These are phyloP conservation scores for Drosophila pseudoobscura DNA, from an alignment of 1,140 invertebrate genomes.

Conservation along the genomic window DNA sequence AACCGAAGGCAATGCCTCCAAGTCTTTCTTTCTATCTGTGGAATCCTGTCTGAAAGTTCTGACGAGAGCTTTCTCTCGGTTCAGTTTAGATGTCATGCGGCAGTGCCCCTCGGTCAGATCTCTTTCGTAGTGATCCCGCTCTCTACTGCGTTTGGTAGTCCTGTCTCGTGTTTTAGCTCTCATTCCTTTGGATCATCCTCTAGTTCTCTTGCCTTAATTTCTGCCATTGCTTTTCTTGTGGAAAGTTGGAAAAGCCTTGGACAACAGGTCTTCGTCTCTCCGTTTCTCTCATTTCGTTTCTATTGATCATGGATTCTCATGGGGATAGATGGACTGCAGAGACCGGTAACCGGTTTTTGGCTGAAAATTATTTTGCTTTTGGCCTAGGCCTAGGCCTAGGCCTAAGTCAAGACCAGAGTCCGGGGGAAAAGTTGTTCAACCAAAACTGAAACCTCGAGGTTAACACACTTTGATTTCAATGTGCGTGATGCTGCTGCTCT, in stretches of 20 bases:
- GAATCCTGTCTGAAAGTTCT: no score
- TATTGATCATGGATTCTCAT: slow-evolving; percentile 25
- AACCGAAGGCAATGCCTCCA: slow-evolving; percentile 6
- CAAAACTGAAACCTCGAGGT: slow-evolving; percentile 44
- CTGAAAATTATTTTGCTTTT: slow-evolving; percentile 29
- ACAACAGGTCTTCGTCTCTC: neutral
- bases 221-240: no score
- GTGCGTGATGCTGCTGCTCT: slow-evolving; percentile 23
- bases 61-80: no score
- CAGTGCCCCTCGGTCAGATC: no score
- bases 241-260: no score
- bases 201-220: no score
- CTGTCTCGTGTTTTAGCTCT: no score
- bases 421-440: slow-evolving; percentile 35
- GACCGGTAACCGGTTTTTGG: slow-evolving; percentile 36
- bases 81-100: no score
- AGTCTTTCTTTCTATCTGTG: no score
- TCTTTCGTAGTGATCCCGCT: no score
- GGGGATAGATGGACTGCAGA: neutral
- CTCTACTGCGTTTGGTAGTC: no score
- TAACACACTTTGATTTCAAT: slow-evolving; percentile 61
- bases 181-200: no score
- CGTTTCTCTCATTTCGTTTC: neutral
- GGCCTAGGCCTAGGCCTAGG: slow-evolving; percentile 2
- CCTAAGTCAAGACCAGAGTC: neutral